A percentile compares a stretch with the other conserved stretches of the same genome.
phyloP scores from a whole-genome alignment of 2,113 vertebrate species.

The Hyperoodon ampullatus region DNA sequence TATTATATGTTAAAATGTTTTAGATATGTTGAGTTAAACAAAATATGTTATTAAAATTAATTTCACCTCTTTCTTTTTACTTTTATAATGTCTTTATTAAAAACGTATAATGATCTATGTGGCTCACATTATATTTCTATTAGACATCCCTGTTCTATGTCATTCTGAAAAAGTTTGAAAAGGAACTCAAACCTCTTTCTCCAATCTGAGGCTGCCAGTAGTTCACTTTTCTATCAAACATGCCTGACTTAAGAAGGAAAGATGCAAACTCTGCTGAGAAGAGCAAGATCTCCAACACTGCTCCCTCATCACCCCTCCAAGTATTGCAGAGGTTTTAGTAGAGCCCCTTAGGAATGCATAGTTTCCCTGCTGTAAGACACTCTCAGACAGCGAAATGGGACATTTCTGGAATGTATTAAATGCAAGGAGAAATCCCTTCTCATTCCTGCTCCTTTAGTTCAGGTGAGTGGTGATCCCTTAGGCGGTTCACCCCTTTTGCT shows the following conservation, averaged over 20 bases:
- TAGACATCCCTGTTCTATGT: neutral
- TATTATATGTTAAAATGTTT: neutral
- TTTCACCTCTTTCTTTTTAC: conserved; percentile 16
- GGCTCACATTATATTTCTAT: neutral
- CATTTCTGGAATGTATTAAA: neutral
- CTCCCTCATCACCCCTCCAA: neutral
- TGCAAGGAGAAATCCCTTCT: neutral
- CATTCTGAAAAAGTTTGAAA: conserved; percentile 37
- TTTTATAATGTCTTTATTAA: neutral
- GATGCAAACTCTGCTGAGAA: neutral
- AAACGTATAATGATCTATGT: neutral
- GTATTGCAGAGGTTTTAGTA: neutral
- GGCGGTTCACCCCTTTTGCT: neutral
- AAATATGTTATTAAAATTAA: neutral
- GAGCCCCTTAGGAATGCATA: neutral
- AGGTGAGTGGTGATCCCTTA: too few relatives aligned
- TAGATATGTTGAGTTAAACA: neutral
- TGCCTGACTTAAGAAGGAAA: neutral
- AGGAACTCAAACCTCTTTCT: neutral
- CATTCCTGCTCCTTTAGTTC: neutral
- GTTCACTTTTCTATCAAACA: neutral
- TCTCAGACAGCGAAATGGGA: neutral
- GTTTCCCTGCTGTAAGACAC: neutral
- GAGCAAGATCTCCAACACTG: neutral
- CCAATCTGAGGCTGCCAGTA: neutral